Base-by-base conservation (phyloP, 2,113 vertebrate species). In the Oryzias woworae region DNA sequence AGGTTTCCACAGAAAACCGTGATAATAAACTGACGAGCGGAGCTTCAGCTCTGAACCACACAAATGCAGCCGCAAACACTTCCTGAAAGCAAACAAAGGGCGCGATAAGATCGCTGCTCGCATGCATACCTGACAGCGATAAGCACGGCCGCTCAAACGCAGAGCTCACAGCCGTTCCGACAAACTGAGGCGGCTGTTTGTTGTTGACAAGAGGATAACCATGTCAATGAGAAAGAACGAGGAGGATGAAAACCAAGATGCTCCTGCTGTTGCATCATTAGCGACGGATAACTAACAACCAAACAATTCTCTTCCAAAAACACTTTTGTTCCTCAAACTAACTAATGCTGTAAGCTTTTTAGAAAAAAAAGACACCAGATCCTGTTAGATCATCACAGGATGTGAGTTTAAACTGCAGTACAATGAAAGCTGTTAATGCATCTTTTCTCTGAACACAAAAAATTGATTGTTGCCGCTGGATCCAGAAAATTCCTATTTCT, bases 161-260 rank as follows among this genome's bases (percentile, higher is more conserved):
- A 50, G 46, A 28, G 26, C 26, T 53, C 66, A 68, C 18, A 3
- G 54, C 50, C 26, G 75, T 62, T 78, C 56, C 64, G 31, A 57
- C 65, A 71, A 76, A 81, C 63, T 62, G 71, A 22, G 17, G 23
- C 63, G 2, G 57, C 53, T 7, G 70, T 56, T 69, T 57, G 73
- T 48, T 73, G 53, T 77, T 70, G 80, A 83, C 83, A 71, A 68
- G 69, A 71, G 77, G 80, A 83, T 81, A 76, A 85, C 8, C 53
- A 22, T 42, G 80, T 80, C 77, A 47, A 67, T 58, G 41, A 48
- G 58, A 43, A 58, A 52, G 13, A 72, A 41, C 56, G 48, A 41
- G 44, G 24, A 63, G 60, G 6, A 62, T 22, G 13, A 43, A 3
- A 4, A 2, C 18, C 58, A 75, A 48, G 26, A 57, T 5, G 26